phyloP scores from a whole-genome alignment of 2,888 invertebrate species.

The Thereva unica region DNA sequence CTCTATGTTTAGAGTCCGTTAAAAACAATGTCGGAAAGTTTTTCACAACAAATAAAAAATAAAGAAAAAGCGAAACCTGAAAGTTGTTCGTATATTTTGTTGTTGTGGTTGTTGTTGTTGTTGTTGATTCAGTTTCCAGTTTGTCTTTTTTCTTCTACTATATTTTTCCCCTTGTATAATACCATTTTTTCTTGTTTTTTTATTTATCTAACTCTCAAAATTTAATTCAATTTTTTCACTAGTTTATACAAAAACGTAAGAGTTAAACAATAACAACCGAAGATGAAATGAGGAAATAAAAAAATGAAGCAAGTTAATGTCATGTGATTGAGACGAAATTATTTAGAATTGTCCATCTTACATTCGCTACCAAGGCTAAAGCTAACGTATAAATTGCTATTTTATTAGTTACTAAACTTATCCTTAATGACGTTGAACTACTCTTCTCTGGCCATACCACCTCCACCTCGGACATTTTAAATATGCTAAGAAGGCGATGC shows the following conservation, averaged over 20 bases:
- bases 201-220: background rate
- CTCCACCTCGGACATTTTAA: constrained; percentile 91
- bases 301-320: constrained; percentile 33
- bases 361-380: constrained; percentile 13
- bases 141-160: too few species aligned
- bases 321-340: constrained; percentile 37
- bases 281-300: background rate
- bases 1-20: constrained; percentile 9
- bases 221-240: background rate
- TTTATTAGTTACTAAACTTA: constrained; percentile 8
- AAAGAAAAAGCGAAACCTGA: constrained; percentile 2
- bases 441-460: constrained; percentile 71
- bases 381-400: constrained; percentile 22
- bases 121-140: too few species aligned
- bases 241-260: background rate
- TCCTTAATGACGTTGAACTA: constrained; percentile 41
- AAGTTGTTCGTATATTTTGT: too few species aligned
- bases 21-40: constrained; percentile 28
- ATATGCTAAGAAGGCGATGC: constrained; percentile 83
- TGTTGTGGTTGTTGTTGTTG: too few species aligned
- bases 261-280: background rate
- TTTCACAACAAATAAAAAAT: constrained; percentile 20
- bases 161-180: background rate
- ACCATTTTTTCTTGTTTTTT: background rate
- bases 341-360: constrained; percentile 34